phyloP scores from a whole-genome alignment of 2,888 invertebrate species.

The Sphaeridia pumilis region DNA sequence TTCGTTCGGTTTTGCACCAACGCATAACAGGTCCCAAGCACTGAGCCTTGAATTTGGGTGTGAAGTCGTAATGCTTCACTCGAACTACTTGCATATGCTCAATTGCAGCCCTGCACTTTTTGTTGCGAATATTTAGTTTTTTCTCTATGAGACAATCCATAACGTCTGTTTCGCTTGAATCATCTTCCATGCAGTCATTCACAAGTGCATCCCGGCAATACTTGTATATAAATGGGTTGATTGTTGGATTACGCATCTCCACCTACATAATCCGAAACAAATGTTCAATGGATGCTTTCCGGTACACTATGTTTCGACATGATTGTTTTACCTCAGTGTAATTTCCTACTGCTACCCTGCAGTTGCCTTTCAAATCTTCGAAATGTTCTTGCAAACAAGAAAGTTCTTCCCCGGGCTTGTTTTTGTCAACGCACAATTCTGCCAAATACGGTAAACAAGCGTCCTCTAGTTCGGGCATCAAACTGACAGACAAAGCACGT shows the following conservation, averaged over 20 bases:
- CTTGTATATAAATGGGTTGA: conserved; percentile 33
- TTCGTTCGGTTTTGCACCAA: conserved; percentile 43
- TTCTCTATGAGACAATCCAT: conserved; percentile 88
- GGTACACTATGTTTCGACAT: not conserved
- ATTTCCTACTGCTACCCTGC: conserved; percentile 63
- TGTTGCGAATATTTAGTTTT: conserved; percentile 66
- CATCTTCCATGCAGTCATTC: conserved; percentile 30
- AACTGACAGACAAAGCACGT: conserved; percentile 78
- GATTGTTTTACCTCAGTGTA: conserved; percentile 57
- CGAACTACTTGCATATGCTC: conserved; percentile 95
- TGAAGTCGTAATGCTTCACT: conserved; percentile 84
- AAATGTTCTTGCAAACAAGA: conserved; percentile 78
- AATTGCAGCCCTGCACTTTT: conserved; percentile 80
- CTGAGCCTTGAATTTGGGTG: conserved; percentile 85
- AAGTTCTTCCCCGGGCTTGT: conserved; percentile 83
- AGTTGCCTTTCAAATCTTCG: conserved; percentile 47
- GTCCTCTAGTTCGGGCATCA: conserved; percentile 88
- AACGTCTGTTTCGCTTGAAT: conserved; percentile 58
- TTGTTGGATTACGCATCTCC: conserved; percentile 52
- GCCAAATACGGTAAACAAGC: conserved; percentile 77
- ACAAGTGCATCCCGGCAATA: conserved; percentile 32
- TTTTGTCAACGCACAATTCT: conserved; percentile 66
- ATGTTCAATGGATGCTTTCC: not conserved
- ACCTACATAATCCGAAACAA: conserved; percentile 39
- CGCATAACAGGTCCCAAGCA: conserved; percentile 67